Percentiles rank a stretch among this genome's conserved stretches.
Evolutionary conservation across 2,888 invertebrate species (phyloP).

Genomic region (Microplitis manilae): DNA sequence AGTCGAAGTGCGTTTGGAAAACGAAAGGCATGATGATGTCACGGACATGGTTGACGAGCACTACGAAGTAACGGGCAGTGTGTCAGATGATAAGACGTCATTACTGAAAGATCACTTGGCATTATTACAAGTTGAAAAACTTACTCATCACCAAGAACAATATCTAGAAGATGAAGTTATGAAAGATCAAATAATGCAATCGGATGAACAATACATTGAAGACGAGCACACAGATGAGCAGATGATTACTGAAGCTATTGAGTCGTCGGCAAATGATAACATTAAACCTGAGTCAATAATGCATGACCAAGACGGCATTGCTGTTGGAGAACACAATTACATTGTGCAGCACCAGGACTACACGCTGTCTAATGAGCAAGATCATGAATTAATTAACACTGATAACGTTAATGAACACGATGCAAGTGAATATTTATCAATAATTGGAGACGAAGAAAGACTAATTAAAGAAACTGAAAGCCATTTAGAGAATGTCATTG

Average conservation of each 20-base stretch:
- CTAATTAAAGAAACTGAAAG: constrained; percentile 13
- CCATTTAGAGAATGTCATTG: constrained; percentile 17
- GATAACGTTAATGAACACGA: constrained; percentile 49
- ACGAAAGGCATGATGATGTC: constrained; percentile 50
- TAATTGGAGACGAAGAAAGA: constrained; percentile 46
- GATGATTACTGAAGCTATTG: constrained; percentile 22
- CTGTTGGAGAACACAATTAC: constrained; percentile 60
- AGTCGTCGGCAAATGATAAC: constrained; percentile 31
- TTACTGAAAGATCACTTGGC: constrained; percentile 64
- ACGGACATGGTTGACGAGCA: constrained; percentile 47
- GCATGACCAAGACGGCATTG: constrained; percentile 50
- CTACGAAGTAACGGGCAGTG: constrained; percentile 46
- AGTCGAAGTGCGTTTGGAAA: constrained; percentile 63
- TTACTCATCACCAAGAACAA: constrained; percentile 50
- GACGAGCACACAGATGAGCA: constrained; percentile 34
- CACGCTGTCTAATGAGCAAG: constrained; percentile 47
- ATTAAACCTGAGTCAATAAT: constrained; percentile 40
- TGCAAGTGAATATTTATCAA: constrained; percentile 45
- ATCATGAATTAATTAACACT: constrained; percentile 43
- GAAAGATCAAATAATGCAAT: constrained; percentile 27
- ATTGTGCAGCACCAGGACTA: constrained; percentile 57
- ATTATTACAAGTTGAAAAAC: constrained; percentile 61
- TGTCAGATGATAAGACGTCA: constrained; percentile 50
- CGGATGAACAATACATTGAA: constrained; percentile 34
- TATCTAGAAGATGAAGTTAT: constrained; percentile 16